phyloP scores from a whole-genome alignment of 2,113 vertebrate species.

The Gambusia affinis region DNA sequence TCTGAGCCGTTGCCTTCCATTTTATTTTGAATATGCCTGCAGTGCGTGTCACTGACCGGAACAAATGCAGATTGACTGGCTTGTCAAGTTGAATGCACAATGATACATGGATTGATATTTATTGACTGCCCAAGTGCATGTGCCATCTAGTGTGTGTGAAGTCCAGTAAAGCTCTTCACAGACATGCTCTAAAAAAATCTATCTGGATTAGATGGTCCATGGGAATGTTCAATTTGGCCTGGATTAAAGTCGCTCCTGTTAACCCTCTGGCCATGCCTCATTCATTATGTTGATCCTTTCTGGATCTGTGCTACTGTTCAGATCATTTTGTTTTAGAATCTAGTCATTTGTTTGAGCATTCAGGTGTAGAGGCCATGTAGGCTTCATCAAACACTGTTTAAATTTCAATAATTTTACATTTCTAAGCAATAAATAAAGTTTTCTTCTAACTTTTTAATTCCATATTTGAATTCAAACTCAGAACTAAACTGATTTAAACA shows the following conservation, averaged over 20 bases:
- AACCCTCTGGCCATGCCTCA: conserved; percentile 5
- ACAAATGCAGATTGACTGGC: conserved; percentile 65
- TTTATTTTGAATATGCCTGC: conserved; percentile 10
- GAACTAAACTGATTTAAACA: background rate
- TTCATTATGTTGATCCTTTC: conserved; percentile 8
- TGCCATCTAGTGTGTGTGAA: conserved; percentile 9
- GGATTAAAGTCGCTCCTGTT: conserved; percentile 44
- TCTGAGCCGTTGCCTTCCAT: conserved; percentile 1
- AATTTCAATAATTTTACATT: background rate
- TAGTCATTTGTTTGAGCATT: background rate
- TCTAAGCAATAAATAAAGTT: background rate
- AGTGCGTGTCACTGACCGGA: conserved; percentile 53
- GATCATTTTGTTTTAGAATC: background rate
- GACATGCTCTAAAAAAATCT: conserved; percentile 18
- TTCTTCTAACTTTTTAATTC: background rate
- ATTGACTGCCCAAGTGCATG: conserved; percentile 29
- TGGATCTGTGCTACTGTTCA: conserved; percentile 5
- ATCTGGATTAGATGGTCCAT: conserved; percentile 52
- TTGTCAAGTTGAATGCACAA: conserved; percentile 64
- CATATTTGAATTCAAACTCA: background rate
- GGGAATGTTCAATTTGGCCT: conserved; percentile 41
- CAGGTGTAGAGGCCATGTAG: background rate
- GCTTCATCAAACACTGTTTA: background rate
- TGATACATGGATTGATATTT: conserved; percentile 53
- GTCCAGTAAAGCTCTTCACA: conserved; percentile 7